phyloP scores from a whole-genome alignment of 23 tunicate genomes.

The Trididemnum miniatum region DNA sequence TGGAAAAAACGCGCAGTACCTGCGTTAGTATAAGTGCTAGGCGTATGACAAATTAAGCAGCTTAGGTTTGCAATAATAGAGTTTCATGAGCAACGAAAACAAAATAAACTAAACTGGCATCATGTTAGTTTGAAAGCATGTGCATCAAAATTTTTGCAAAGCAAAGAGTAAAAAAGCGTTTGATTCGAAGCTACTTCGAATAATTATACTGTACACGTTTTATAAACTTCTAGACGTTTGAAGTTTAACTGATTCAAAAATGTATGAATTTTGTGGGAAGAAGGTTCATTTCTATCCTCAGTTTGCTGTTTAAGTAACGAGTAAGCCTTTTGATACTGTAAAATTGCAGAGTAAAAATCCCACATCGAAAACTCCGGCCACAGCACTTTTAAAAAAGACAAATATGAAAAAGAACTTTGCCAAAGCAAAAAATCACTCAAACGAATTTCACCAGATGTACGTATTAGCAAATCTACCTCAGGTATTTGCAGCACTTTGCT shows the following conservation, averaged over 20 bases:
- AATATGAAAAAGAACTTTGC: constrained; percentile 79
- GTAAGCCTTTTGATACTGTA: constrained; percentile 71
- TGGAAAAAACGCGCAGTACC: no score
- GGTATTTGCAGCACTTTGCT: constrained; percentile 59
- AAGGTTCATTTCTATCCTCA: not conserved
- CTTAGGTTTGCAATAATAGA: no score
- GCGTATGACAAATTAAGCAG: no score
- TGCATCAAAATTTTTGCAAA: no score
- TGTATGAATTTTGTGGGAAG: not conserved
- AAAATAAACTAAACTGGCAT: no score
- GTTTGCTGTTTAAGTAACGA: constrained; percentile 9
- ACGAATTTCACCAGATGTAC: constrained; percentile 96
- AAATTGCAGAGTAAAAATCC: constrained; percentile 75
- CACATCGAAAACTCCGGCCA: constrained; percentile 97
- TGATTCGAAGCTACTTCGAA: no score
- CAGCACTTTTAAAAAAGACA: constrained; percentile 63
- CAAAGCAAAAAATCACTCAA: constrained; percentile 96
- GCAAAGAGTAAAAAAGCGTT: no score
- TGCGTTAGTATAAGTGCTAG: no score
- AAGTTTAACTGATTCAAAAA: not conserved
- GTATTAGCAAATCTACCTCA: constrained; percentile 75
- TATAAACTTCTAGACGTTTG: constrained; percentile 3
- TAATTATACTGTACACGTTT: no score
- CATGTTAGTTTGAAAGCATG: no score
- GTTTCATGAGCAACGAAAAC: no score